These are phyloP conservation scores for Beris morrisii DNA, from an alignment of 2,888 invertebrate genomes.

Conservation along the genomic window DNA sequence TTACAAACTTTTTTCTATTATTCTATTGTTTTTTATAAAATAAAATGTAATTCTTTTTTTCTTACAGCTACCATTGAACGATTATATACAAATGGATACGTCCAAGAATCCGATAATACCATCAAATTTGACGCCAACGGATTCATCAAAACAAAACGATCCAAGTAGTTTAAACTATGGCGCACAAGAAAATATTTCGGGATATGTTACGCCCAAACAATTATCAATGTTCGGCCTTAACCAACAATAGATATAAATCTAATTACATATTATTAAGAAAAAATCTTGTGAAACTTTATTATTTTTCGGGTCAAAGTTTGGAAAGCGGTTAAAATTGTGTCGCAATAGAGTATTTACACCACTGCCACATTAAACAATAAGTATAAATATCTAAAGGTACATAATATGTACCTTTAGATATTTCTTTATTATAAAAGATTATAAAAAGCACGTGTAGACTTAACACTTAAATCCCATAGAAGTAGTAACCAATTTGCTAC, in stretches of 20 bases:
- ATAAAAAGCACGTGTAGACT: too few relatives aligned
- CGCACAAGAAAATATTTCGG: slow-evolving; percentile 43
- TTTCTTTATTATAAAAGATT: too few relatives aligned
- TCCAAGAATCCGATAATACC: slow-evolving; percentile 41
- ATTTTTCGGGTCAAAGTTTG: too few relatives aligned
- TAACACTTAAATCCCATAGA: too few relatives aligned
- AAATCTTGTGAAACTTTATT: background rate
- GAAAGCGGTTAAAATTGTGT: background rate
- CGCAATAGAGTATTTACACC: background rate
- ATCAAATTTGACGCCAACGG: slow-evolving; percentile 32
- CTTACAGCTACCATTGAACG: slow-evolving; percentile 33
- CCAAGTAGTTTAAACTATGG: slow-evolving; percentile 5
- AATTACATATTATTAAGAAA: background rate
- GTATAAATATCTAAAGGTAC: too few relatives aligned
- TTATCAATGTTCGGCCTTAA: slow-evolving; percentile 47
- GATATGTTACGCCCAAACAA: slow-evolving; percentile 50
- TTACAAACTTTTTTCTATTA: background rate
- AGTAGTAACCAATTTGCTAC: too few relatives aligned
- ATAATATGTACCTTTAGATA: too few relatives aligned
- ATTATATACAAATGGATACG: slow-evolving; percentile 44
- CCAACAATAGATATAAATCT: slow-evolving; percentile 12
- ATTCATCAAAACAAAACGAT: slow-evolving; percentile 35
- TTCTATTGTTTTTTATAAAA: background rate
- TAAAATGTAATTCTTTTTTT: background rate
- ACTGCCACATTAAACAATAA: too few relatives aligned